phyloP scores from a whole-genome alignment of 1,140 invertebrate species.

The Sinella curviseta region DNA sequence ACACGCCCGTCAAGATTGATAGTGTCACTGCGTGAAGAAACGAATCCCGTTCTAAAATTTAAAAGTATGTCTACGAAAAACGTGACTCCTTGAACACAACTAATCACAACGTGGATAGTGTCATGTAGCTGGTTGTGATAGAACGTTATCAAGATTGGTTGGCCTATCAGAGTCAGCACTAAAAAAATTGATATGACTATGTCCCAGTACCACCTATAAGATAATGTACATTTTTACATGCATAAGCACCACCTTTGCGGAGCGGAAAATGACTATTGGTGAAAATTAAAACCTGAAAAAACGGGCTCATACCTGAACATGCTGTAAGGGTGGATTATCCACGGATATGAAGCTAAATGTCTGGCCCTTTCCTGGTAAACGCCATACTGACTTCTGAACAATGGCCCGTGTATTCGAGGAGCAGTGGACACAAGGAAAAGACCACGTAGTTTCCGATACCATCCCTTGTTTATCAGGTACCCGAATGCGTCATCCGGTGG shows the following conservation, averaged over 20 bases:
- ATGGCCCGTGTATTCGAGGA: constrained; percentile 26
- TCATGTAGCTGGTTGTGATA: background rate
- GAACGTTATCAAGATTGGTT: constrained; percentile 33
- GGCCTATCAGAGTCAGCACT: constrained; percentile 26
- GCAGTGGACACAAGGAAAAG: constrained; percentile 34
- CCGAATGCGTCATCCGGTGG: background rate
- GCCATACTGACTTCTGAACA: constrained; percentile 18
- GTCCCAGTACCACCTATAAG: constrained; percentile 38
- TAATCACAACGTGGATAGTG: background rate
- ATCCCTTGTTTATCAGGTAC: background rate
- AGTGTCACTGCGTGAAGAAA: constrained; percentile 10
- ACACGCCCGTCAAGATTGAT: constrained; percentile 24
- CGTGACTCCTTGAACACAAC: background rate
- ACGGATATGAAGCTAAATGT: constrained; percentile 40
- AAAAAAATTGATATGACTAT: constrained; percentile 30
- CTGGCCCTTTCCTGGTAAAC: constrained; percentile 36
- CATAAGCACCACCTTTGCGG: too few relatives aligned
- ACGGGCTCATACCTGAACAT: constrained; percentile 27
- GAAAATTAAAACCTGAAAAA: too few relatives aligned
- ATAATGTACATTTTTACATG: background rate
- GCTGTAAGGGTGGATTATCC: constrained; percentile 42
- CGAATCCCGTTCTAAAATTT: constrained; percentile 40
- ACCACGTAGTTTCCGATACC: constrained; percentile 7
- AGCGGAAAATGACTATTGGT: too few relatives aligned
- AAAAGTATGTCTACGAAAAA: constrained; percentile 37